phyloP scores from a whole-genome alignment of 2,888 invertebrate genomes.

The Maniola hyperantus region DNA sequence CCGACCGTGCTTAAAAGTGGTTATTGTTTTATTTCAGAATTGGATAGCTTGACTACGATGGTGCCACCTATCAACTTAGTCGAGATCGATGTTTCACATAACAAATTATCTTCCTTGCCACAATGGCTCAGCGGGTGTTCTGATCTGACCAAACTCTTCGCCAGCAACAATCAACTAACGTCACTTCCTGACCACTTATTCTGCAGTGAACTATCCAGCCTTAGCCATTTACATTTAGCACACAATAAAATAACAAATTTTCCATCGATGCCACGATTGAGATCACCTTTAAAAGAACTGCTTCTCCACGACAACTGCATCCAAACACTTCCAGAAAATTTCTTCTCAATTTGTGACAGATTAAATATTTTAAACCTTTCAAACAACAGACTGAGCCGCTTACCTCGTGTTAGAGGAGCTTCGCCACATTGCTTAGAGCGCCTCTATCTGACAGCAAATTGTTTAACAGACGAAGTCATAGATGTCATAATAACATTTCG shows the following conservation, averaged over 20 bases:
- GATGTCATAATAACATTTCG: conserved; percentile 85
- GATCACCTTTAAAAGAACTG: conserved; percentile 86
- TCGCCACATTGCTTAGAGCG: conserved; percentile 85
- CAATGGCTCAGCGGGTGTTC: conserved; percentile 90
- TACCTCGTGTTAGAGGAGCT: conserved; percentile 84
- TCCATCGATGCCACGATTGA: conserved; percentile 86
- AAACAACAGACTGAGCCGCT: conserved; percentile 88
- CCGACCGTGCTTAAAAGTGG: no score
- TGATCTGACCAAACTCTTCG: conserved; percentile 87
- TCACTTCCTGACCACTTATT: conserved; percentile 88
- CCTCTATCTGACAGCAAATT: conserved; percentile 89
- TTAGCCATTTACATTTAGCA: conserved; percentile 88
- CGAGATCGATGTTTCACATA: conserved; percentile 91
- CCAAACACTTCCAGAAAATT: conserved; percentile 88
- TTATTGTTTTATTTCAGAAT: conserved; percentile 81
- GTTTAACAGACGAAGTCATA: conserved; percentile 86
- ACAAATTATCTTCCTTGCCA: conserved; percentile 87
- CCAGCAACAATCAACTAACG: conserved; percentile 87
- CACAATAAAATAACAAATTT: conserved; percentile 89
- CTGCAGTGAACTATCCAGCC: conserved; percentile 87
- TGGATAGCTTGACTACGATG: conserved; percentile 86
- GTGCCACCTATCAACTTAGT: conserved; percentile 88
- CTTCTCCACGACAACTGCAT: conserved; percentile 91
- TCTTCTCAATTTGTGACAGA: conserved; percentile 86
- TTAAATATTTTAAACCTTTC: conserved; percentile 89